Conservation (phyloP, 2,797 vertebrate genomes). For the Staurois parvus region DNA sequence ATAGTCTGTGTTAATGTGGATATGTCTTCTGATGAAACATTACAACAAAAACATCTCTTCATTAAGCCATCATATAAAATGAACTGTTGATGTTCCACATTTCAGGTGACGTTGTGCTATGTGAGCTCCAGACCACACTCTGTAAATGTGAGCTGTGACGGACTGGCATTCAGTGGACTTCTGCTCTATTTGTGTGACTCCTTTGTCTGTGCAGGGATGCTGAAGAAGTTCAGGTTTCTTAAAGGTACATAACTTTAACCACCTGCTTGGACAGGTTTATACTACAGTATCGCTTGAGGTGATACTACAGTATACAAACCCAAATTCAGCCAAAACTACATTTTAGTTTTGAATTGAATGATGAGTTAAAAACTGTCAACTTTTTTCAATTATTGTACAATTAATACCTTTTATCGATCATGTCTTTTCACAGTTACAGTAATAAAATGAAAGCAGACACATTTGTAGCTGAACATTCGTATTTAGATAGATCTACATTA, state of each 20-base stretch:
- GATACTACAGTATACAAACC: not conserved
- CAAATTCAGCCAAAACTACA: too few relatives aligned
- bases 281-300: not conserved
- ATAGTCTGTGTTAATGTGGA: not conserved
- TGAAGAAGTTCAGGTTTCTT: slow-evolving; percentile 93
- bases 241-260: slow-evolving; percentile 83
- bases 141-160: slow-evolving; percentile 89
- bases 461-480: too few relatives aligned
- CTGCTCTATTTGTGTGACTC: slow-evolving; percentile 98
- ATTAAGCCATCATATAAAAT: not conserved
- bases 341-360: too few relatives aligned
- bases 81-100: slow-evolving; percentile 30
- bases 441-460: too few relatives aligned
- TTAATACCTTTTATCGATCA: too few relatives aligned
- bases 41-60: too few relatives aligned
- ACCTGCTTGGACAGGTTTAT: not conserved
- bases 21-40: not conserved
- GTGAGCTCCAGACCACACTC: slow-evolving; percentile 97
- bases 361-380: too few relatives aligned
- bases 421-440: too few relatives aligned
- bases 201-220: slow-evolving; percentile 92
- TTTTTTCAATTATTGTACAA: too few relatives aligned
- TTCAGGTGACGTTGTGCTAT: slow-evolving; percentile 92
- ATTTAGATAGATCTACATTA: too few relatives aligned
- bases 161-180: slow-evolving; percentile 92